Conservation (phyloP, 2,797 vertebrate genomes). For the Eulemur coronatus region DNA sequence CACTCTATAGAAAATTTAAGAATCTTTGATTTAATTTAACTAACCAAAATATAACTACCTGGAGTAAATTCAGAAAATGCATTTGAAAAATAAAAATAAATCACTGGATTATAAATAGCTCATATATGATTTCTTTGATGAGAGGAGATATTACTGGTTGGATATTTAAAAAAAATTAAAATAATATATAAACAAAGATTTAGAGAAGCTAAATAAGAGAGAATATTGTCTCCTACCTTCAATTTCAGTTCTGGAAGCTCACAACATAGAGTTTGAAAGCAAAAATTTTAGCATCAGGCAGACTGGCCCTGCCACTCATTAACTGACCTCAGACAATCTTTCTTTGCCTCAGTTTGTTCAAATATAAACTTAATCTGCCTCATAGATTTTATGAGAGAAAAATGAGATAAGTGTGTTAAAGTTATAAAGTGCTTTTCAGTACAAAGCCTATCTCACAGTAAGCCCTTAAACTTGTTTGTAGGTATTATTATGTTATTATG, state of each 20-base stretch:
- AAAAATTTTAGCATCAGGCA: background rate
- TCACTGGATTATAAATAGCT: background rate
- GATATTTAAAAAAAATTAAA: background rate
- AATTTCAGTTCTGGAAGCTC: background rate
- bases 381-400: background rate
- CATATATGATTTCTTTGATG: background rate
- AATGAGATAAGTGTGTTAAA: background rate
- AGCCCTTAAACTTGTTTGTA: background rate
- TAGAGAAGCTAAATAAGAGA: background rate
- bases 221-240: background rate
- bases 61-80: background rate
- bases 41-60: background rate
- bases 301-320: too few species aligned
- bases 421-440: background rate
- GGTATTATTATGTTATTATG: background rate
- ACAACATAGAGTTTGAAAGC: background rate
- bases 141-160: background rate
- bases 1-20: background rate
- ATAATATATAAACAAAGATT: background rate
- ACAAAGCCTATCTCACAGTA: background rate
- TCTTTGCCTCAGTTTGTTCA: background rate
- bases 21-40: background rate
- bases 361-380: background rate
- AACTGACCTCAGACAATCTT: background rate
- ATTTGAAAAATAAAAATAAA: background rate